Percentiles rank a stretch among this genome's conserved stretches.
These are phyloP conservation scores for Scaptomyza caliginosa DNA, from an alignment of 2,888 invertebrate species.

Conservation along the genomic window DNA sequence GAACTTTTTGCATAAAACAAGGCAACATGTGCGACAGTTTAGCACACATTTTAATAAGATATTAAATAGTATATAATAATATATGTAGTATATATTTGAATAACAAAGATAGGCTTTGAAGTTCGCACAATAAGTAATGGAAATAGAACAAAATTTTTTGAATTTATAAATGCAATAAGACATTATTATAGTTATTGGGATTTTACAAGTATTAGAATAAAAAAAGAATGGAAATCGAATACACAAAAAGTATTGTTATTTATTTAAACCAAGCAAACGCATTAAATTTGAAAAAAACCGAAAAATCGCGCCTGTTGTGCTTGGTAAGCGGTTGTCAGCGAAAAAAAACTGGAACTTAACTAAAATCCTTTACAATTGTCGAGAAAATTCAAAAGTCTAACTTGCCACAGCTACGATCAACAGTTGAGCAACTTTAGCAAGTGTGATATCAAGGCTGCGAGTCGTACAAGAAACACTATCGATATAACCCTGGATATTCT, in stretches of 20 bases:
- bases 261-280: too few relatives aligned
- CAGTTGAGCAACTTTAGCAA: neutral
- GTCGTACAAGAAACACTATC: neutral
- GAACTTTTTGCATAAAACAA: constrained; percentile 31
- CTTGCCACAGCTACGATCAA: neutral
- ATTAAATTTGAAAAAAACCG: neutral
- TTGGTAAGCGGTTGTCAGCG: neutral
- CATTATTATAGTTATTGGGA: too few relatives aligned
- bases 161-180: neutral
- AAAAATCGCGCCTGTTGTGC: neutral
- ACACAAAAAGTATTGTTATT: too few relatives aligned
- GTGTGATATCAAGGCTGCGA: neutral
- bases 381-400: neutral
- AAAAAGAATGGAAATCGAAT: too few relatives aligned
- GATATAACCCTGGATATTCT: neutral
- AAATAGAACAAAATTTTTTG: neutral
- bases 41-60: constrained; percentile 29
- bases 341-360: neutral
- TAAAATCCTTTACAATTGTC: neutral
- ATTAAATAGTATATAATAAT: neutral
- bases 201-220: too few relatives aligned
- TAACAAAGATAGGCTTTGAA: neutral
- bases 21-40: constrained; percentile 6
- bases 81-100: neutral
- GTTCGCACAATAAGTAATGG: neutral